Conservation (phyloP, 1,140 invertebrate genomes). For the Colletes gigas region DNA sequence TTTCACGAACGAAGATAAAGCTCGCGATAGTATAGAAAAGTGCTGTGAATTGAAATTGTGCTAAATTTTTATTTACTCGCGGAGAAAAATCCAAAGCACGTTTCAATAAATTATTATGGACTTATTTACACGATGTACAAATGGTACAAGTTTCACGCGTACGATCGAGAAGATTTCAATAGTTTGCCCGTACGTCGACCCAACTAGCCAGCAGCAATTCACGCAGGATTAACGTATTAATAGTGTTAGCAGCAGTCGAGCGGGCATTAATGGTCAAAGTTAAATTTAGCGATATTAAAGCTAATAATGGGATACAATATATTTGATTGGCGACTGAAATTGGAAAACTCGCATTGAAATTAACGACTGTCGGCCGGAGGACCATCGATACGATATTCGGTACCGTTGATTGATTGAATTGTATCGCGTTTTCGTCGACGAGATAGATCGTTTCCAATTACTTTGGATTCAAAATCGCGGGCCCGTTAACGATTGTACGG, state of each 20-base stretch:
- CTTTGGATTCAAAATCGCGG: too few species aligned
- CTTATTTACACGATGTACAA: too few species aligned
- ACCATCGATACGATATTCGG: slow-evolving; percentile 8
- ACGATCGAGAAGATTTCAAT: too few species aligned
- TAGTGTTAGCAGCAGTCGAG: not conserved
- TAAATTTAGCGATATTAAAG: slow-evolving; percentile 33
- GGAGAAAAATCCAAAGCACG: not conserved
- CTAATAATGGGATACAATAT: slow-evolving; percentile 24
- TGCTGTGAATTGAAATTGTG: too few species aligned
- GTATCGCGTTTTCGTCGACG: not conserved
- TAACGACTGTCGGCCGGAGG: slow-evolving; percentile 12
- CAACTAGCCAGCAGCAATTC: slow-evolving; percentile 5
- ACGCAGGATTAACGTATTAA: slow-evolving; percentile 35
- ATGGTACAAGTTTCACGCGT: too few species aligned
- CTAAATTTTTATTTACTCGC: too few species aligned
- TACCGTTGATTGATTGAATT: not conserved
- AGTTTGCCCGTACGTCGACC: not conserved
- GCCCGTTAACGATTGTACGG: too few species aligned
- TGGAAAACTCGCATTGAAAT: slow-evolving; percentile 19
- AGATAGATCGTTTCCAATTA: too few species aligned
- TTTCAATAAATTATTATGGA: not conserved
- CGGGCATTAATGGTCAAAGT: not conserved
- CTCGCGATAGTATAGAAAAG: too few species aligned
- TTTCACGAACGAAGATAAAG: too few species aligned
- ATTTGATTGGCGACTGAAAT: slow-evolving; percentile 31